Percentiles rank a stretch among this genome's conserved stretches.
phyloP scores from a whole-genome alignment of 2,113 vertebrate species.

The Ctenomys sociabilis region DNA sequence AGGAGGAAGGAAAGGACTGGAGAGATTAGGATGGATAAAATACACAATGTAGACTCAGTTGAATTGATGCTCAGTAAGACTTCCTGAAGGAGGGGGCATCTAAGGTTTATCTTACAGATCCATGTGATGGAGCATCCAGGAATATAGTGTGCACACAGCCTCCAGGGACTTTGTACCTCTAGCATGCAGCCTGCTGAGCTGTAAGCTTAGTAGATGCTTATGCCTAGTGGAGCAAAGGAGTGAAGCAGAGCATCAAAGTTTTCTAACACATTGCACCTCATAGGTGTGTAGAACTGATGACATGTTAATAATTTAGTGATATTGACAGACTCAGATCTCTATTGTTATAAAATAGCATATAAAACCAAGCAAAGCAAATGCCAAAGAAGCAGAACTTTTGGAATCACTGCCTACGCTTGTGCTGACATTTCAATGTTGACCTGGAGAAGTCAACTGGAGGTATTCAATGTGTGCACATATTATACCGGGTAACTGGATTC shows the following conservation, averaged over 20 bases:
- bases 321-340: background rate
- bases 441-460: background rate
- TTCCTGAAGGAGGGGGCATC: background rate
- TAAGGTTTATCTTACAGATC: background rate
- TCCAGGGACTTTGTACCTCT: background rate
- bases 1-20: too few species aligned
- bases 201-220: background rate
- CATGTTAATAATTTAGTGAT: constrained; percentile 33
- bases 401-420: background rate
- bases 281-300: background rate
- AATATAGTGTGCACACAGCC: too few species aligned
- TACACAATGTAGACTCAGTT: background rate
- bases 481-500: background rate
- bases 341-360: background rate
- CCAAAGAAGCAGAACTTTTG: background rate
- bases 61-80: background rate
- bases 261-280: background rate
- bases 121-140: background rate
- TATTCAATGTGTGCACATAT: background rate
- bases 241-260: background rate
- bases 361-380: constrained; percentile 10
- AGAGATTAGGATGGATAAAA: accelerated
- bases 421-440: background rate
- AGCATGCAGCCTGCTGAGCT: background rate
- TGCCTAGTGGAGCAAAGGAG: background rate